phyloP scores from a whole-genome alignment of 2,797 vertebrate species.

The Sibirionetta formosa region DNA sequence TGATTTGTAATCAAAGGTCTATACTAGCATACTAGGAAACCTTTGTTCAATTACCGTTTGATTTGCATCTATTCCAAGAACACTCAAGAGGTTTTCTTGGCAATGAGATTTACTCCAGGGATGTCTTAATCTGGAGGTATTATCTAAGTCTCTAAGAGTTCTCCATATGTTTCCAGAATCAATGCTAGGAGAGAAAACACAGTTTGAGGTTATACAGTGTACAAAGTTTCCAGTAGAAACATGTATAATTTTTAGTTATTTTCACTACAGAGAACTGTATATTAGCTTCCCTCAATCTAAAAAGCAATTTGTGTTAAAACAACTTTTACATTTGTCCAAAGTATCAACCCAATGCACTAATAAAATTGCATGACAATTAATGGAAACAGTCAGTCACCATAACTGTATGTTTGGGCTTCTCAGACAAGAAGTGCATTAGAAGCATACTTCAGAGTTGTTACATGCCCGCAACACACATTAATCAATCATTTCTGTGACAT shows the following conservation, averaged over 20 bases:
- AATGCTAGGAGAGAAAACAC: slow-evolving; percentile 61
- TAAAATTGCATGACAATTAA: not conserved
- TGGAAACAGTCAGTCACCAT: not conserved
- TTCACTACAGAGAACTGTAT: not conserved
- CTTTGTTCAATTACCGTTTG: slow-evolving; percentile 68
- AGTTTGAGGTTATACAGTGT: not conserved
- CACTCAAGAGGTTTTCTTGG: slow-evolving; percentile 70
- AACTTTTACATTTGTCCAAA: not conserved
- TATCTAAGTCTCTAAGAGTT: slow-evolving; percentile 39
- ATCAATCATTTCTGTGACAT: not conserved
- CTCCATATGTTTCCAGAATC: slow-evolving; percentile 73
- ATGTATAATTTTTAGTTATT: not conserved
- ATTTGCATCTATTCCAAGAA: slow-evolving; percentile 75
- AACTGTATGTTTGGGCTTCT: not conserved
- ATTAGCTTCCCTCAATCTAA: not conserved
- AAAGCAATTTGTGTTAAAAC: not conserved
- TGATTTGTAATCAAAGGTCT: not conserved
- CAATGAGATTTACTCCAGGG: slow-evolving; percentile 67
- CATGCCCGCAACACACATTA: not conserved
- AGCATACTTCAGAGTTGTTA: not conserved
- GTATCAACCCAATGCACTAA: not conserved
- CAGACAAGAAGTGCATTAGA: not conserved
- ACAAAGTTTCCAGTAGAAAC: not conserved
- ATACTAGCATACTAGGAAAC: not conserved
- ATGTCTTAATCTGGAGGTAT: not conserved